Base-by-base conservation (phyloP, 2,113 vertebrate genomes). In the Propithecus coquereli region DNA sequence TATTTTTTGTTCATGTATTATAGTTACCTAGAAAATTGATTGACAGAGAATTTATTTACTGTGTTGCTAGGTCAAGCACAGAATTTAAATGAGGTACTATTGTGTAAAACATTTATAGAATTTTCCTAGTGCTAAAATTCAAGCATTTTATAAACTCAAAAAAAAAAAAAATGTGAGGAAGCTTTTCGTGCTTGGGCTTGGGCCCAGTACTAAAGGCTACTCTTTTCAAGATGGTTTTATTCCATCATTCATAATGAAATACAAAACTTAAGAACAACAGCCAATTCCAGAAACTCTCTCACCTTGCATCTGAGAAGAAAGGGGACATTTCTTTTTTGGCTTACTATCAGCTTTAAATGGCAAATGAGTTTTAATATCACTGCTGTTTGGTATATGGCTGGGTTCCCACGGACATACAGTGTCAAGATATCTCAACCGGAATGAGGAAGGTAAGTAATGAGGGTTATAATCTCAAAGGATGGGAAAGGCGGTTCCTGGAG, bases 91-190 rank as follows among this genome's bases (percentile, higher is more conserved):
- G 40, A 32, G 32, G 34, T 17, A 25, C 52, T 80, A 30, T 47
- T 90, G 47, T 22, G 6, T 43, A 91, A 92, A 90, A 85, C 7
- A 88, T 17, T 71, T 66, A 11, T 12, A 88, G 40, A 45, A 2
- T 54, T 86, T 83, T 97, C 86, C 66, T 81, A 61, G 27, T 85
- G 34, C 68, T n/a, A 85, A 82, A 73, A 77, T 18, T 45, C 5
- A 65, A 82, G 9, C n/a, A 94, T 95, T 68, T 90, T 81, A 70
- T 73, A 88, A 92, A 87, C 32, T 54, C 43, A 65, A 59, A 90
- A 93, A 94, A 90, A 13, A 10, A 63, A 59, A 92, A 93, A 94
- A 87, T 16, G 12, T 50, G 2, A 27, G 81, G 43, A 66, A 50
- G 13, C 9, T 79, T 59, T 65, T 76, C 27, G 1, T 11, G 22